A percentile compares a stretch with the other conserved stretches of the same genome.
Evolutionary conservation across 2,888 invertebrate genomes (phyloP).

Genomic region (Zelleria hepariella): DNA sequence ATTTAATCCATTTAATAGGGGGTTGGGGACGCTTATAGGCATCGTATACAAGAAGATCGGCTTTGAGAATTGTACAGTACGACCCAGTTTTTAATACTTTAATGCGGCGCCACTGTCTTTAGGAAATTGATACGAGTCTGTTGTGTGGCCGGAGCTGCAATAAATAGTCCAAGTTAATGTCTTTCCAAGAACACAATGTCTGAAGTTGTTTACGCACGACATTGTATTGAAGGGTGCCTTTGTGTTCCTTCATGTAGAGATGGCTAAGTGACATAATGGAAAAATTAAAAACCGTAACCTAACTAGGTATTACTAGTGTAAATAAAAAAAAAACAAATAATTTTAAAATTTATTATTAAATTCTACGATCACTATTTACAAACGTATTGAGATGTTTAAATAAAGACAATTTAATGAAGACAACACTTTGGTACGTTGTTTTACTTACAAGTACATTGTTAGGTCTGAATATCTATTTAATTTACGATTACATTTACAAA

Average conservation of each 20-base stretch:
- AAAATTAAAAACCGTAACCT: conserved; percentile 12
- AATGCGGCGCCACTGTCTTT: neutral
- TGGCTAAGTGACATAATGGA: neutral
- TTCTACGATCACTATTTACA: conserved; percentile 53
- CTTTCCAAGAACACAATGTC: neutral
- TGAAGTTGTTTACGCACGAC: neutral
- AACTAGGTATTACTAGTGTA: no score
- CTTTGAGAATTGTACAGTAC: neutral
- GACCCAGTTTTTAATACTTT: neutral
- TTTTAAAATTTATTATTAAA: conserved; percentile 58
- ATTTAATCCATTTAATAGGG: conserved; percentile 62
- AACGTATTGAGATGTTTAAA: conserved; percentile 44
- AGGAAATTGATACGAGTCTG: no score
- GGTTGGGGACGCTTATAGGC: conserved; percentile 5
- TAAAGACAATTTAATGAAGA: neutral
- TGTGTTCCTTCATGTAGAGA: neutral
- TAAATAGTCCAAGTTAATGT: neutral
- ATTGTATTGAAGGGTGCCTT: neutral
- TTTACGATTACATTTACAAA: neutral
- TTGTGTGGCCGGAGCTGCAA: neutral
- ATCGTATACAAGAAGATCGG: neutral
- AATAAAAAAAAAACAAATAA: no score
- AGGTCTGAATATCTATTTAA: neutral
- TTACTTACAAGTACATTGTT: neutral
- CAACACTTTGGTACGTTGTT: neutral